Base-by-base conservation (phyloP, 2,113 vertebrate species). In the Brachyhypopomus gauderio region DNA sequence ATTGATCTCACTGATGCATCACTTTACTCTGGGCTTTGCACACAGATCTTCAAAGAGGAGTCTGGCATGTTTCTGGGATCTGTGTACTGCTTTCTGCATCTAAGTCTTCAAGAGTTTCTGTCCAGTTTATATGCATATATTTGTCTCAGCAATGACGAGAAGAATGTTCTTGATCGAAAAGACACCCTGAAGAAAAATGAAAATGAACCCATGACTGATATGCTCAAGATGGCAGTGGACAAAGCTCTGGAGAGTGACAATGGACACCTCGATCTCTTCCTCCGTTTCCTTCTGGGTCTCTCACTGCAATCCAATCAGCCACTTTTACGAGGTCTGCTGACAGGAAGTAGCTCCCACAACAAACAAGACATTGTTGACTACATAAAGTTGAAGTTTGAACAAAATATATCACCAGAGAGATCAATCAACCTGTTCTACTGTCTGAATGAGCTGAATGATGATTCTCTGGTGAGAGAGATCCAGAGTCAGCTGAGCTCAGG, bases 261-360 rank as follows among this genome's bases (percentile, higher is more conserved):
- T 83, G 30, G 30, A 30, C 30, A 30, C 30, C 30, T 30, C 30
- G 30, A 30, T 30, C 30, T 30, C 30, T 30, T 30, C 30, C 30
- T 30, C 30, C 30, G 30, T 30, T 30, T 30, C 30, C 30, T 30
- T 30, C 30, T 30, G 5, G 82, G 77, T 14, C 27, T 83, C 3
- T 79, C 82, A 17, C 5, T 83, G 36, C n/a, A 84, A 22, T 41
- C 72, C 5, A 84, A 84, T 75, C 64, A 62, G 22, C 25, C 9
- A 17, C 77, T 72, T 56, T 62, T 84, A 62, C 77, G 19, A 56
- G 77, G 77, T 72, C 56, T 84, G 4, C 48, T 84, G 56, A 41
- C 11, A 27, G 64, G 5, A 2, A 36, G 4, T n/a, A 72, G 52
- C 34, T 75, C 78, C 45, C 5, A 76, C 38, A 27, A 0, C 52